Percentiles rank a stretch among this genome's conserved stretches.
phyloP scores from a whole-genome alignment of 2,888 invertebrate species.

The Dichetophora obliterata region DNA sequence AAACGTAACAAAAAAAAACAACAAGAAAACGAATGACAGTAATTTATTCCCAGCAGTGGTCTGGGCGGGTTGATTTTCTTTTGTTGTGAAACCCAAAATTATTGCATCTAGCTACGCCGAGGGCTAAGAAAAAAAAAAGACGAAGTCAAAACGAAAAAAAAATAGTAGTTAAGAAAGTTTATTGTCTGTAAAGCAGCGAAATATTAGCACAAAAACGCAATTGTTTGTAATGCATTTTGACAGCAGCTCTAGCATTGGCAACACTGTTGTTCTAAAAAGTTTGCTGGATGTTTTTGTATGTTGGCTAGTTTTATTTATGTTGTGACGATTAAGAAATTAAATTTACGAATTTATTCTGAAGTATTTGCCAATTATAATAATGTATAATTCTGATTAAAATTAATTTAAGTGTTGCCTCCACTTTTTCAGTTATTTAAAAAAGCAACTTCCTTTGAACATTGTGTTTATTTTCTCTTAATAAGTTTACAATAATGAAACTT shows the following conservation, averaged over 20 bases:
- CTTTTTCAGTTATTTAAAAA: no score
- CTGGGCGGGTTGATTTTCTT: not conserved
- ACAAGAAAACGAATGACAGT: not conserved
- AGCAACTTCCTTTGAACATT: no score
- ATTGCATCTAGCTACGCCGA: conserved; percentile 16
- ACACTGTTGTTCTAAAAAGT: not conserved
- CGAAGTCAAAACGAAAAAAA: conserved; percentile 12
- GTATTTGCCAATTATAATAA: no score
- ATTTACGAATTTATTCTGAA: no score
- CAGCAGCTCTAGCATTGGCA: conserved; percentile 12
- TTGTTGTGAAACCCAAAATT: conserved; percentile 22
- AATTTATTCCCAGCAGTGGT: conserved; percentile 2
- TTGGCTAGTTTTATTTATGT: no score
- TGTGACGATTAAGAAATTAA: no score
- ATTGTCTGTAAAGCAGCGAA: conserved; percentile 2
- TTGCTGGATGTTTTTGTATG: no score
- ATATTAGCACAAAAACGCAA: not conserved
- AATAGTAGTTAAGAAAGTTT: conserved; percentile 29
- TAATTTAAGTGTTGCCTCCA: no score
- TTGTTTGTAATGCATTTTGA: conserved; percentile 34
- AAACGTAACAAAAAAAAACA: not conserved
- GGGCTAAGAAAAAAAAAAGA: not conserved
- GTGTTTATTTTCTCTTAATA: no score
- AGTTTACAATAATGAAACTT: no score
- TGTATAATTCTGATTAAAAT: no score